Evolutionary conservation across 1,140 invertebrate species (phyloP), one percentile per base, ranked within the genome.

Genomic region (Sitobion miscanthi): DNA sequence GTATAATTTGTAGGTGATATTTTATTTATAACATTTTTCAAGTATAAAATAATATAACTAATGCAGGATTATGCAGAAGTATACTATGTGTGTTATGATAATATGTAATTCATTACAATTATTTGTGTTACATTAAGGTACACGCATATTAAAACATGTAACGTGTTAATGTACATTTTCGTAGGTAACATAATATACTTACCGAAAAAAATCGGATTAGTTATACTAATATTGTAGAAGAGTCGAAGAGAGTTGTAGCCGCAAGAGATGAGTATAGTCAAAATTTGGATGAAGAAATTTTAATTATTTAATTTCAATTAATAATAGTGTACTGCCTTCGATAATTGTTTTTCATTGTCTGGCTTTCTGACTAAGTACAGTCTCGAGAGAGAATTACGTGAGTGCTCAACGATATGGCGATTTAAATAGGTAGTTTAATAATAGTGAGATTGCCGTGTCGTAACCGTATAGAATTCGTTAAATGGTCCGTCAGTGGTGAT

Each of bases 121-220:
- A n/a, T 77, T 77, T 77, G 3, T n/a, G 30, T 17, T n/a, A 77
- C 14, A n/a, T 17, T 77, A 2, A 77, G 30, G 62, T n/a, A n/a
- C 30, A 77, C 1, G 1, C 14, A n/a, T 17, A n/a, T 77, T 77
- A n/a, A 77, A 17, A n/a, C 4, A 0, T 17, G 3, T 30, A n/a
- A 77, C 8, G n/a, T 5, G 14, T 7, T 54, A 54, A 77, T 14
- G 42, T 3, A 42, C 17, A 62, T n/a, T 69, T 17, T n/a, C 14
- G 14, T n/a, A n/a, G n/a, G 14, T 17, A 17, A n/a, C 5, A n/a
- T n/a, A 0, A n/a, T n/a, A 0, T 69, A 69, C 11, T n/a, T 30
- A 8, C 11, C 30, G 3, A 17, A 77, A 77, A 54, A n/a, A 77
- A 77, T 35, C 30, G 0, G 3, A n/a, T 77, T 17, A 17, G 14